Conservation (phyloP, 2,797 vertebrate genomes). For the Danio kyathit region DNA sequence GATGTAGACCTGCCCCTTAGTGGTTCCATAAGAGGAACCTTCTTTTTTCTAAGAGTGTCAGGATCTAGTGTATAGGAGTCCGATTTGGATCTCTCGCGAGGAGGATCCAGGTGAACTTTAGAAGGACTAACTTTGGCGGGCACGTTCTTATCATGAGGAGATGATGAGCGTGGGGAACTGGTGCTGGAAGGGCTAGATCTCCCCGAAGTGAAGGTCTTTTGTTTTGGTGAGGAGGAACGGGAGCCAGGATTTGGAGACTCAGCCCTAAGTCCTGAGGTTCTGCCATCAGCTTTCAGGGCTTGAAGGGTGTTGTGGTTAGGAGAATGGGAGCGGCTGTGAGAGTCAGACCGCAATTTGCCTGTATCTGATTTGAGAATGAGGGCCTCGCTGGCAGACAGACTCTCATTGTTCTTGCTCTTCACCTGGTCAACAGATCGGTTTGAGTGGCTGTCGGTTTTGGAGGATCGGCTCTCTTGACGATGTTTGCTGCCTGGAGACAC, state of each 20-base stretch:
- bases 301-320: constrained; percentile 98
- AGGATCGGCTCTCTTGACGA: constrained; percentile 86
- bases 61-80: constrained; percentile 98
- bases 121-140: constrained; percentile 87
- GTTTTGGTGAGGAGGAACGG: constrained; percentile 93
- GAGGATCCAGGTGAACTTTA: constrained; percentile 93
- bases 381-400: constrained; percentile 91
- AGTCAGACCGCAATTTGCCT: constrained; percentile 94
- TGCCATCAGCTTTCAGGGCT: constrained; percentile 92
- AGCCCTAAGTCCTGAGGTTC: constrained; percentile 85
- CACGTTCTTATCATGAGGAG: constrained; percentile 90
- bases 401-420: constrained; percentile 85
- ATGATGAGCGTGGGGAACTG: constrained; percentile 87
- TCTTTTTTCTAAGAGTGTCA: constrained; percentile 96
- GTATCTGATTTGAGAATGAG: constrained; percentile 94
- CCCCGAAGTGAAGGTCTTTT: constrained; percentile 86
- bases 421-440: constrained; percentile 87
- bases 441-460: constrained; percentile 88
- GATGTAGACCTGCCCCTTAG: constrained; percentile 94
- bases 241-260: constrained; percentile 94
- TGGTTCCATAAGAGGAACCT: constrained; percentile 92
- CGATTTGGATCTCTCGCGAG: constrained; percentile 96
- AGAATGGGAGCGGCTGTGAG: constrained; percentile 95
- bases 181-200: constrained; percentile 87
- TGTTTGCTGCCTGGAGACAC: constrained; percentile 90